These are phyloP conservation scores for Ornithoptera alexandrae DNA, from an alignment of 2,888 invertebrate genomes.

Conservation along the genomic window DNA sequence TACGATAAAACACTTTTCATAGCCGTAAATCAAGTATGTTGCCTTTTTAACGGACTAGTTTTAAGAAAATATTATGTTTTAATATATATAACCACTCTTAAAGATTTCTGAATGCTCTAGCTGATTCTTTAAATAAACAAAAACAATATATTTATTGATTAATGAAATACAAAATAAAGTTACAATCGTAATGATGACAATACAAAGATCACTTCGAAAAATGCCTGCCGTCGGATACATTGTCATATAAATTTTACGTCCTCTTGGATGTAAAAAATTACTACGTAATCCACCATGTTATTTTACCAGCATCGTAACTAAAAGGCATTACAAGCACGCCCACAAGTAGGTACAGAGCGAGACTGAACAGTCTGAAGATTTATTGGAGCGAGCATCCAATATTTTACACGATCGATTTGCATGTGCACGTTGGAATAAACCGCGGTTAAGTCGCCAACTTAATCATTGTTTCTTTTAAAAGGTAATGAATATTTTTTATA, in stretches of 20 bases:
- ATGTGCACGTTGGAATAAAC: slow-evolving; percentile 22
- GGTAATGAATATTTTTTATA: not conserved
- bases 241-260: not conserved
- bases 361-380: slow-evolving; percentile 19
- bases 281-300: slow-evolving; percentile 2
- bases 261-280: not conserved
- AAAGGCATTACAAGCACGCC: slow-evolving; percentile 21
- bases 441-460: slow-evolving; percentile 1
- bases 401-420: slow-evolving; percentile 28
- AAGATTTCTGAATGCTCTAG: not conserved
- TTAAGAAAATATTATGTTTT: no score
- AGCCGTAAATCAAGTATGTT: not conserved
- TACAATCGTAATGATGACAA: not conserved
- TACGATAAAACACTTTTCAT: not conserved
- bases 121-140: not conserved
- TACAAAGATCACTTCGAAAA: not conserved
- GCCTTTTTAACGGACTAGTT: not conserved
- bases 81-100: no score
- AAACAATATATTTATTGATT: not conserved
- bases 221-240: not conserved
- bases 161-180: not conserved
- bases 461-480: not conserved
- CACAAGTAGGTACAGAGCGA: slow-evolving; percentile 7
- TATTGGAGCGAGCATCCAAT: slow-evolving; percentile 11
- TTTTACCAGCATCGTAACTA: slow-evolving; percentile 21